A percentile compares a stretch with the other conserved stretches of the same genome.
These are phyloP conservation scores for Cataglyphis hispanica DNA, from an alignment of 1,140 invertebrate species.

Conservation along the genomic window DNA sequence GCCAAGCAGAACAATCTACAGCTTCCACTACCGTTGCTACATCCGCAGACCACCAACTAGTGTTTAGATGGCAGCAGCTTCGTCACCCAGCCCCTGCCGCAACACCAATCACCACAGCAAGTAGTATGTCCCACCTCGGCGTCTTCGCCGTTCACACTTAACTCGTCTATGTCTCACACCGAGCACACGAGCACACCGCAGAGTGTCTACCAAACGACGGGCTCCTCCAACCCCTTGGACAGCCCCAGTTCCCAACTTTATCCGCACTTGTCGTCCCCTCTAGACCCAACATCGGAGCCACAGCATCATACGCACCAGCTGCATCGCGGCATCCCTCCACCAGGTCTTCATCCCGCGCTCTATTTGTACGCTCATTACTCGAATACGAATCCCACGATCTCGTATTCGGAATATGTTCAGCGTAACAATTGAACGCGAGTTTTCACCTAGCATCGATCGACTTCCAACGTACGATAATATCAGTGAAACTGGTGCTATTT, in stretches of 20 bases:
- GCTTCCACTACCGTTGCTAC: constrained; percentile 84
- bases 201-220: constrained; percentile 84
- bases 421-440: constrained; percentile 79
- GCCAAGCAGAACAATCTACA: constrained; percentile 85
- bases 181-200: constrained; percentile 78
- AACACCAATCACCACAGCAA: constrained; percentile 76
- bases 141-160: constrained; percentile 79
- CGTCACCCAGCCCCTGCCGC: constrained; percentile 77
- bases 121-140: constrained; percentile 75
- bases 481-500: constrained; percentile 68
- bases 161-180: constrained; percentile 81
- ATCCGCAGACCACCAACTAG: constrained; percentile 86
- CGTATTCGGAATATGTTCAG: constrained; percentile 85
- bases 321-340: constrained; percentile 79
- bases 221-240: constrained; percentile 78
- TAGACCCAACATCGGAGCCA: constrained; percentile 71
- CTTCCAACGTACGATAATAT: constrained; percentile 41
- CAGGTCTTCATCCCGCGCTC: constrained; percentile 84
- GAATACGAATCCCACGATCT: constrained; percentile 80
- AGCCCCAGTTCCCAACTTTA: constrained; percentile 81
- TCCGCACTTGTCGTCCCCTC: constrained; percentile 76
- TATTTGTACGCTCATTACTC: constrained; percentile 86
- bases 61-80: constrained; percentile 80
- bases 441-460: constrained; percentile 70
- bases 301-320: constrained; percentile 76